Percentiles rank a stretch among this genome's conserved stretches.
These are phyloP conservation scores for Heliconius aoede DNA, from an alignment of 2,888 invertebrate genomes.

Conservation along the genomic window DNA sequence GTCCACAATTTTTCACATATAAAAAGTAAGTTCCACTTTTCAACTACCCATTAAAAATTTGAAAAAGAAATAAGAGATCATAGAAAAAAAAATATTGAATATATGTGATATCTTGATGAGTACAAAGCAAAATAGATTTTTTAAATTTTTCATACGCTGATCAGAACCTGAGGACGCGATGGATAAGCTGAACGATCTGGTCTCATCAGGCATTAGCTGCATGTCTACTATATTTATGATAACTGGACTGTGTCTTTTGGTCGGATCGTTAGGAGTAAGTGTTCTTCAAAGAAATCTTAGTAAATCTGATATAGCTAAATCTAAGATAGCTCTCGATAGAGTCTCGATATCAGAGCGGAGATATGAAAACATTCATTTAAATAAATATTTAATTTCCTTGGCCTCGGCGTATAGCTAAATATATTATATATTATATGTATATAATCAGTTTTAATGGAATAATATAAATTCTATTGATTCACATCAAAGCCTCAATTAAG, in stretches of 20 bases:
- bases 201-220: slow-evolving; percentile 45
- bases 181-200: slow-evolving; percentile 44
- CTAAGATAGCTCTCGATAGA: too few relatives aligned
- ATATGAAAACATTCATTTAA: too few relatives aligned
- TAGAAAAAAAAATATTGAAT: too few relatives aligned
- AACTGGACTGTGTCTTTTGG: slow-evolving; percentile 53
- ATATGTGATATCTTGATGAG: too few relatives aligned
- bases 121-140: too few relatives aligned
- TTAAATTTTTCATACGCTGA: background rate
- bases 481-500: slow-evolving; percentile 8
- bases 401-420: too few relatives aligned
- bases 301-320: too few relatives aligned
- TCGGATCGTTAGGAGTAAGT: slow-evolving; percentile 56
- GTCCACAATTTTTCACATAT: slow-evolving; percentile 49
- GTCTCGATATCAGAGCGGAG: too few relatives aligned
- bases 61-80: background rate
- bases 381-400: too few relatives aligned
- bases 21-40: slow-evolving; percentile 33
- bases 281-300: background rate
- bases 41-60: background rate
- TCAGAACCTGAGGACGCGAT: slow-evolving; percentile 49
- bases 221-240: slow-evolving; percentile 56
- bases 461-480: slow-evolving; percentile 20
- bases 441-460: background rate
- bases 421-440: too few relatives aligned